A percentile compares a stretch with the other conserved stretches of the same genome.
These are phyloP conservation scores for Scolopax bukidnonensis DNA, from an alignment of 2,797 vertebrate genomes.

Conservation along the genomic window DNA sequence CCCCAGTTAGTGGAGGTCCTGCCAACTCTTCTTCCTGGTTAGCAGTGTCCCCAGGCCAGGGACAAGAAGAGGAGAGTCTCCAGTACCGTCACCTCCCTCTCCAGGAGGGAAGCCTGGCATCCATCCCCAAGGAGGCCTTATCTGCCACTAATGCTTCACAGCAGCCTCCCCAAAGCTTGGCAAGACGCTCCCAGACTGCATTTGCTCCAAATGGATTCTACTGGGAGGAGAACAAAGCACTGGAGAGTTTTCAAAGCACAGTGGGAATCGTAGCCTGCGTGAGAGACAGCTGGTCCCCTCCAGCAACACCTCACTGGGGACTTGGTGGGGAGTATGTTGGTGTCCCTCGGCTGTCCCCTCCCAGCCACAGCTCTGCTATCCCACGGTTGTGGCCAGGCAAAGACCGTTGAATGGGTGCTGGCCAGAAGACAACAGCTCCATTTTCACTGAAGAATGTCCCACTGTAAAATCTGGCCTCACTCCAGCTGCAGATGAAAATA, in stretches of 20 bases:
- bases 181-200: slow-evolving; percentile 25
- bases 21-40: neutral
- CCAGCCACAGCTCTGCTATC: neutral
- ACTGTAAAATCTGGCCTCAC: neutral
- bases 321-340: neutral
- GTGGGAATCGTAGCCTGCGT: rapidly evolving
- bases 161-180: slow-evolving; percentile 46
- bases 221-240: slow-evolving; percentile 48
- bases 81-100: rapidly evolving
- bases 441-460: neutral
- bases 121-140: neutral
- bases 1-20: neutral
- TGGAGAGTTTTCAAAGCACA: slow-evolving; percentile 37
- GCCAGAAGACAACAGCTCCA: neutral
- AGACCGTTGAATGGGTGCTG: neutral
- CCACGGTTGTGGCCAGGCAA: rapidly evolving
- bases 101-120: no score
- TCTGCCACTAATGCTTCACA: slow-evolving; percentile 14
- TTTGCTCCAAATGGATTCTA: slow-evolving; percentile 66
- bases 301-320: neutral
- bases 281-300: neutral
- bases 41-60: neutral
- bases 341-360: neutral
- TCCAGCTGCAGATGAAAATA: slow-evolving; percentile 21
- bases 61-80: neutral